Conservation (phyloP, 2,113 vertebrate species). For the Myiozetetes cayanensis region DNA sequence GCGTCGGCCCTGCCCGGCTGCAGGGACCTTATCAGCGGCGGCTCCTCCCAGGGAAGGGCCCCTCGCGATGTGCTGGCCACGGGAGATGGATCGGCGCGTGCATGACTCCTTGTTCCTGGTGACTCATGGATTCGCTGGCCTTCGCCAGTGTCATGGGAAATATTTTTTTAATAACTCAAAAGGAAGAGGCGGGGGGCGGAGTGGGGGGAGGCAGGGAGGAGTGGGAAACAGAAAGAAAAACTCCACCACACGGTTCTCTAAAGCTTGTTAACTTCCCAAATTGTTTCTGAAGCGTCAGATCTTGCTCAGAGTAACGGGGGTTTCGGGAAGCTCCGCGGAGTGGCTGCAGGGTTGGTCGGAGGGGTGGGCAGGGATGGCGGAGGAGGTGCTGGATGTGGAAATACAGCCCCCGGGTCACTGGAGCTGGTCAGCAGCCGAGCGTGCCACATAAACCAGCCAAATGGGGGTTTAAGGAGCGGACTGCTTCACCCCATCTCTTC, state of each 20-base stretch:
- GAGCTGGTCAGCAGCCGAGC: background rate
- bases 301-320: background rate
- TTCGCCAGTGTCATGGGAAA: conserved; percentile 49
- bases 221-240: conserved; percentile 16
- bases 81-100: background rate
- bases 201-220: too few species aligned
- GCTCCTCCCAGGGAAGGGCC: conserved; percentile 43
- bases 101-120: conserved; percentile 48
- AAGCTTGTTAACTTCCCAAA: background rate
- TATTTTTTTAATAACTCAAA: conserved; percentile 54
- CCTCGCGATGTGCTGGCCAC: background rate
- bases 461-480: background rate
- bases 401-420: background rate
- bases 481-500: background rate
- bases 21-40: background rate
- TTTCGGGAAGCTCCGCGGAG: background rate
- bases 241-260: background rate
- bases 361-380: background rate
- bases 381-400: background rate
- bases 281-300: background rate
- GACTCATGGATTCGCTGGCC: conserved; percentile 52
- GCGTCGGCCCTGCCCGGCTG: background rate
- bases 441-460: background rate
- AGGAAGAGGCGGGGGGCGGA: background rate
- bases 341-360: background rate